Conservation (phyloP, 1,140 invertebrate genomes). For the Eueides isabella region DNA sequence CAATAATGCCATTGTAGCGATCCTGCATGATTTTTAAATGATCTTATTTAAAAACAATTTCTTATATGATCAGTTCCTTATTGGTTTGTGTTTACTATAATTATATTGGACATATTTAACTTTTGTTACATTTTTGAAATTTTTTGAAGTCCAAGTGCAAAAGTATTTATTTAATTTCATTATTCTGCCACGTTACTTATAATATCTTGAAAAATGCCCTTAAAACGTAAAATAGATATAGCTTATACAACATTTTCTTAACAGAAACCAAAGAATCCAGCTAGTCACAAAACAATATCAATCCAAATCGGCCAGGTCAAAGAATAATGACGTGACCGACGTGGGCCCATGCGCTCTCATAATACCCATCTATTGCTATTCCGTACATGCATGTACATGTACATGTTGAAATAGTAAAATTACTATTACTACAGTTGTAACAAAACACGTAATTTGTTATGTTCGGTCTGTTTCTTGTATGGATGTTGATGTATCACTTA, state of each 20-base stretch:
- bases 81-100: too few species aligned
- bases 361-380: constrained; percentile 22
- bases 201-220: too few species aligned
- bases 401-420: constrained; percentile 22
- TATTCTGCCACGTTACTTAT: too few species aligned
- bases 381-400: constrained; percentile 5
- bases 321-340: constrained; percentile 21
- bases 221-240: too few species aligned
- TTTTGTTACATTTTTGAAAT: too few species aligned
- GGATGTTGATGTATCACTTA: not conserved
- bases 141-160: too few species aligned
- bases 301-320: constrained; percentile 20
- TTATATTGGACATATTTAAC: too few species aligned
- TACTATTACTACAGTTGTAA: constrained; percentile 15
- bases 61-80: too few species aligned
- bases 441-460: constrained; percentile 13
- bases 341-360: constrained; percentile 16
- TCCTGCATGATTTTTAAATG: too few species aligned
- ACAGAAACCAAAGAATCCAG: not conserved
- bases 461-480: not conserved
- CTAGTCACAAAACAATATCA: not conserved
- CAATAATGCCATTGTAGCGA: too few species aligned
- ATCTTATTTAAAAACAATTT: too few species aligned
- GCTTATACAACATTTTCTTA: not conserved
- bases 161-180: too few species aligned